Percentiles rank a stretch among this genome's conserved stretches.
Conservation (phyloP, 1,140 invertebrate species). For the Yoshiicerus persimilis region DNA sequence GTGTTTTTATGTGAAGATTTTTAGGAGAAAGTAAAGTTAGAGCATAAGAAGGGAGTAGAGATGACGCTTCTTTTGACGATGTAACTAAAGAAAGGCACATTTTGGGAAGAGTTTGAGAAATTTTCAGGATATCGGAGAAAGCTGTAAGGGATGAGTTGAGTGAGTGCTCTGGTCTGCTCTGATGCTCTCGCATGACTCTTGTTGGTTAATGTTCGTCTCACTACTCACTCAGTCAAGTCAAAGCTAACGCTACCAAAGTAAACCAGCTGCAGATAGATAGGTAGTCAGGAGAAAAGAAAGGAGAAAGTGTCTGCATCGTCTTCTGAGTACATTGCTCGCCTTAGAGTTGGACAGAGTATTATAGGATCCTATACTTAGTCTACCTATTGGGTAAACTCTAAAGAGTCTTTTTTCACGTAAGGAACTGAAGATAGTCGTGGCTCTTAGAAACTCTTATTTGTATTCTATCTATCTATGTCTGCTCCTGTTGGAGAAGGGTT, state of each 20-base stretch:
- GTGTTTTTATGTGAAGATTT: not conserved
- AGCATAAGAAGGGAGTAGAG: no score
- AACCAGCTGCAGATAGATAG: not conserved
- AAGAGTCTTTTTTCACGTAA: not conserved
- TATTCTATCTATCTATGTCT: not conserved
- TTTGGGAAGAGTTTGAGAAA: not conserved
- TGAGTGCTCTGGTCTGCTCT: not conserved
- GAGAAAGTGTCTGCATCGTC: not conserved
- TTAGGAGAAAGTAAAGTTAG: not conserved
- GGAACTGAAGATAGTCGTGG: not conserved
- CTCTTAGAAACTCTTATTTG: not conserved
- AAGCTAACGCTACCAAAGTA: no score
- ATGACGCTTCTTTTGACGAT: not conserved
- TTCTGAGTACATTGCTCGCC: not conserved
- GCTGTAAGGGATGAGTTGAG: constrained; percentile 24
- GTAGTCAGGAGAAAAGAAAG: not conserved
- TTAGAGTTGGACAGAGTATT: not conserved
- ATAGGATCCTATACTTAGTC: not conserved
- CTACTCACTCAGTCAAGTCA: not conserved
- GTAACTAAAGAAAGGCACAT: not conserved
- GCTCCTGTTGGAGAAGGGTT: not conserved
- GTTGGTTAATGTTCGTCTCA: constrained; percentile 1
- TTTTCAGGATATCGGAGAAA: constrained; percentile 29
- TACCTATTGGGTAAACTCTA: no score
- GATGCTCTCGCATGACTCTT: not conserved